A percentile compares a stretch with the other conserved stretches of the same genome.
phyloP scores from a whole-genome alignment of 2,797 vertebrate genomes.

The Typhlichthys eigenmanni region DNA sequence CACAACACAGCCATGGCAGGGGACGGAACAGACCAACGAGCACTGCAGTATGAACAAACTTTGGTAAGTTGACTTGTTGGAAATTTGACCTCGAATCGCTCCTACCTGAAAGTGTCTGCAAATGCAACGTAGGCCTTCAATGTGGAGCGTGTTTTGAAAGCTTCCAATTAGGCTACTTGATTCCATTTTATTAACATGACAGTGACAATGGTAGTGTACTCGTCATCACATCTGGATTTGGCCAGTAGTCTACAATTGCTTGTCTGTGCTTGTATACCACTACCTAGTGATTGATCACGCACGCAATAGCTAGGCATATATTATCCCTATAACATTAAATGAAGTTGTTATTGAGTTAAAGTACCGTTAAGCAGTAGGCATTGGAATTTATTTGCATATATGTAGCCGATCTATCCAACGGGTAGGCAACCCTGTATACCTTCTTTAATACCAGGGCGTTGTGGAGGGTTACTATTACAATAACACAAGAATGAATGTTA shows the following conservation, averaged over 20 bases:
- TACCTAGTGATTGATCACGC: too few relatives aligned
- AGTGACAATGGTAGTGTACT: background rate
- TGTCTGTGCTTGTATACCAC: background rate
- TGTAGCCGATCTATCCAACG: constrained; percentile 15
- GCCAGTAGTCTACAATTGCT: background rate
- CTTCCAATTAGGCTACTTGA: too few relatives aligned
- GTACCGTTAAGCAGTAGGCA: background rate
- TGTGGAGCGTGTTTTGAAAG: too few relatives aligned
- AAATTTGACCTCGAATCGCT: constrained; percentile 32
- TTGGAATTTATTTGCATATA: constrained; percentile 4
- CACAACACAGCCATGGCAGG: constrained; percentile 71
- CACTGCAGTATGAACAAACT: constrained; percentile 95
- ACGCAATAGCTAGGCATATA: too few relatives aligned
- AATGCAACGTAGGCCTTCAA: too few relatives aligned
- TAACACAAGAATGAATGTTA: background rate
- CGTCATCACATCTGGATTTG: constrained; percentile 52
- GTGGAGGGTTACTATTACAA: constrained; percentile 3
- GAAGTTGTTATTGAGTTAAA: constrained; percentile 1
- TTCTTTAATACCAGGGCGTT: constrained; percentile 17
- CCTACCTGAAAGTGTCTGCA: background rate
- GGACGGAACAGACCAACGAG: constrained; percentile 87
- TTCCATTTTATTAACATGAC: too few relatives aligned
- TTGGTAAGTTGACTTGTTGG: constrained; percentile 83
- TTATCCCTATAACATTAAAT: too few relatives aligned
- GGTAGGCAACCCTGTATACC: background rate